Percentiles rank a stretch among this genome's conserved stretches.
Evolutionary conservation across 2,113 vertebrate genomes (phyloP).

Genomic region (Callorhinus ursinus): DNA sequence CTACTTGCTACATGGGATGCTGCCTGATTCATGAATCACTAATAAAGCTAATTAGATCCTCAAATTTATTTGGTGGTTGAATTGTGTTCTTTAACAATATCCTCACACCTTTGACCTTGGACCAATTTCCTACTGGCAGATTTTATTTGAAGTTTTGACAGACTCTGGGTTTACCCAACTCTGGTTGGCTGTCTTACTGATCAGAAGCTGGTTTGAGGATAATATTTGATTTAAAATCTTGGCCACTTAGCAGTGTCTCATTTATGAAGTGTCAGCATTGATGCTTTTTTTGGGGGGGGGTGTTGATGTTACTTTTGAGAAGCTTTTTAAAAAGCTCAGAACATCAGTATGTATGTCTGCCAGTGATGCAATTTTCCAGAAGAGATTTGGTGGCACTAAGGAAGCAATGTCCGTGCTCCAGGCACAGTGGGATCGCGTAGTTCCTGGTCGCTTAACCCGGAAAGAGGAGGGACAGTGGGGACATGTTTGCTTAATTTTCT

Average conservation of each 20-base stretch:
- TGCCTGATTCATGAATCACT: neutral
- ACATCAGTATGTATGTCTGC: neutral
- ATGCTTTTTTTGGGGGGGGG: neutral
- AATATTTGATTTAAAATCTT: neutral
- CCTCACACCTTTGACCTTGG: neutral
- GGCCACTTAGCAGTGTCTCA: neutral
- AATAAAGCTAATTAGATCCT: neutral
- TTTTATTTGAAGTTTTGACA: neutral
- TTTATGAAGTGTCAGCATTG: neutral
- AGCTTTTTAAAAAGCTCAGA: neutral
- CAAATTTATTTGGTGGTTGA: neutral
- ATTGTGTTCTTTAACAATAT: neutral
- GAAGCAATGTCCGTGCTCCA: neutral
- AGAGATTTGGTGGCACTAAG: neutral
- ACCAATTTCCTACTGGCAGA: neutral
- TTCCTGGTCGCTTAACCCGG: neutral
- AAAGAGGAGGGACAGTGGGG: neutral
- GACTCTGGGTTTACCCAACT: neutral
- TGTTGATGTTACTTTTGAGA: neutral
- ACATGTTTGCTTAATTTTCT: conserved; percentile 8
- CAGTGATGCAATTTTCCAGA: neutral
- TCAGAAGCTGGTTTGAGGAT: neutral
- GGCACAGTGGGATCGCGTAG: neutral
- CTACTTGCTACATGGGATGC: neutral
- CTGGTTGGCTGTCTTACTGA: neutral